Conservation (phyloP, 2,113 vertebrate genomes). For the Pterocles burchelli region DNA sequence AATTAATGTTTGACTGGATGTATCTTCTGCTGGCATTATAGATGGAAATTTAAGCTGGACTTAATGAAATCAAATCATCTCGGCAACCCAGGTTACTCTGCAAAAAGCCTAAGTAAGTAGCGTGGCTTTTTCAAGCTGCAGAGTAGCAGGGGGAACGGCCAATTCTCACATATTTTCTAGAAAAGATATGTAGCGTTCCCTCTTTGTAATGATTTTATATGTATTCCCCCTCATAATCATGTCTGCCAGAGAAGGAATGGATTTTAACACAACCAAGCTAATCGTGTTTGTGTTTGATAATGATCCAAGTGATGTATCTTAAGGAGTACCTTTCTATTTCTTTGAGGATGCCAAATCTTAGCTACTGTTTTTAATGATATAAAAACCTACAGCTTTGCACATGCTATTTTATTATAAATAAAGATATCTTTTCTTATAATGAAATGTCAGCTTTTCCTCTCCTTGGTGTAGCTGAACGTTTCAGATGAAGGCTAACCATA, state of each 20-base stretch:
- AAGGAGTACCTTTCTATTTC: background rate
- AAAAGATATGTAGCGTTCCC: background rate
- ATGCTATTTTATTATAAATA: background rate
- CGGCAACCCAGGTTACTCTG: background rate
- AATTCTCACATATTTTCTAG: background rate
- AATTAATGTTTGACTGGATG: background rate
- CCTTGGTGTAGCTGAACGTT: background rate
- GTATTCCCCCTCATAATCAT: background rate
- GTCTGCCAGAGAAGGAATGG: background rate
- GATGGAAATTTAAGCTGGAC: background rate
- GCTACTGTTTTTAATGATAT: background rate
- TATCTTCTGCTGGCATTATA: background rate
- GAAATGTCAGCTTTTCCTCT: background rate
- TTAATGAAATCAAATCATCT: background rate
- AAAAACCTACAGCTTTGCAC: constrained; percentile 4
- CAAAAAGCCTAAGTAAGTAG: background rate
- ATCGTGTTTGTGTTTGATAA: background rate
- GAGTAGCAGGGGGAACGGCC: background rate
- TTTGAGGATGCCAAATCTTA: background rate
- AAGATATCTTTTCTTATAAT: background rate
- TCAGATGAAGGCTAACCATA: background rate
- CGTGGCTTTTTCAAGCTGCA: background rate
- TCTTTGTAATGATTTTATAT: background rate
- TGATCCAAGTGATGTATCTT: background rate
- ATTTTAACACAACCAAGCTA: constrained; percentile 10